Evolutionary conservation across 2,797 vertebrate species (phyloP).

Genomic region (Pogonophryne albipinna): DNA sequence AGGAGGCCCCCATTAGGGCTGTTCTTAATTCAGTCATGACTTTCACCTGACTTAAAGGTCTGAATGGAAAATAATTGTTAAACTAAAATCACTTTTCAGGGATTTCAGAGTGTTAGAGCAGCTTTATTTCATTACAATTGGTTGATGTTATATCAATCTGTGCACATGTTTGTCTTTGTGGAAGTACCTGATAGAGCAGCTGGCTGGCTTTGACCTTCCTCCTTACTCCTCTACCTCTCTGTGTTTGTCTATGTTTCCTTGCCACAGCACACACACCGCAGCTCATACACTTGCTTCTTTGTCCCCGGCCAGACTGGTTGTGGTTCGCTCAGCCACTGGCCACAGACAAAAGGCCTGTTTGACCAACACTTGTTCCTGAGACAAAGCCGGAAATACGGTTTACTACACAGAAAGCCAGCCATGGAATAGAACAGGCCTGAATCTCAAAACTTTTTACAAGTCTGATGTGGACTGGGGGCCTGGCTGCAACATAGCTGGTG

Average conservation of each 20-base stretch:
- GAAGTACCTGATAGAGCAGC: slow-evolving; percentile 67
- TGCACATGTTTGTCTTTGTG: slow-evolving; percentile 66
- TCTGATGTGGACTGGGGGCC: slow-evolving; percentile 68
- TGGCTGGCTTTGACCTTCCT: slow-evolving; percentile 72
- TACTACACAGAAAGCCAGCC: slow-evolving; percentile 67
- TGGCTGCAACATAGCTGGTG: slow-evolving; percentile 47
- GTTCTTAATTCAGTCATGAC: slow-evolving; percentile 36
- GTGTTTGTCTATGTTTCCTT: slow-evolving; percentile 49
- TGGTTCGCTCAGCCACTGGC: slow-evolving; percentile 84
- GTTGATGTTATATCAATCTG: slow-evolving; percentile 31
- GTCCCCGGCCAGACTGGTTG: slow-evolving; percentile 82
- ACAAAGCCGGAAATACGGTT: slow-evolving; percentile 87
- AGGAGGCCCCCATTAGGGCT: slow-evolving; percentile 35
- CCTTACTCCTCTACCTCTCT: slow-evolving; percentile 40
- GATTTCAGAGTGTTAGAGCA: slow-evolving; percentile 4
- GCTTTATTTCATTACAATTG: background rate
- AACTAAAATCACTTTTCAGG: slow-evolving; percentile 18
- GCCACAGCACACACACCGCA: slow-evolving; percentile 28
- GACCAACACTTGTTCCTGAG: slow-evolving; percentile 88
- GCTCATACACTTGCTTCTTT: slow-evolving; percentile 81
- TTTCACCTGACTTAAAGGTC: slow-evolving; percentile 53
- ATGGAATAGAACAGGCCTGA: slow-evolving; percentile 64
- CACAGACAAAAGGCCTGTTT: slow-evolving; percentile 90
- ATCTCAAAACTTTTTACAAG: slow-evolving; percentile 74
- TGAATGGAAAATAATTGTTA: background rate